Evolutionary conservation across 2,797 vertebrate species (phyloP), one percentile per base, ranked within the genome.

Genomic region (Hydrolagus colliei): DNA sequence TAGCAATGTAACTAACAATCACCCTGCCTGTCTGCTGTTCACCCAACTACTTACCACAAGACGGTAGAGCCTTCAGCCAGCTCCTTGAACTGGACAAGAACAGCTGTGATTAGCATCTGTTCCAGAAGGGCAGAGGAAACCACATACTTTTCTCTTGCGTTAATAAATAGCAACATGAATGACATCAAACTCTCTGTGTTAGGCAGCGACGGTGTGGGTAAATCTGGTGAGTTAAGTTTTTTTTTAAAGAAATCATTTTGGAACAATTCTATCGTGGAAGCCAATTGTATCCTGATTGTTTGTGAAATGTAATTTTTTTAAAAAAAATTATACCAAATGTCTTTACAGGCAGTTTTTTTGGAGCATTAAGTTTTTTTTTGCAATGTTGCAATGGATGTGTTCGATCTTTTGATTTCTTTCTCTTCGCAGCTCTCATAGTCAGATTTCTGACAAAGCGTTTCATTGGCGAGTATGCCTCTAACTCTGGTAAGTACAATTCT

Each of bases 381-480:
- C 9, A 9, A 1, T 12, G 78, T 14, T 63, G 32, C 8, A 14
- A 16, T 27, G 82, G 1, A 11, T 18, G 6, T 22, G 72, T 13
- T 65, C 71, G 62, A 73, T 72, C 2, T 10, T 12, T 59, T 0
- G 1, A 85, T 18, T 86, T 35, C 61, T 90, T 87, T 12, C 87
- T 61, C 86, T 61, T 88, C 86, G 86, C 91, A 97, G 95, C 96
- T 20, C 94, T 96, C 74, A 93, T 93, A 0, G 96, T 96, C 86
- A 92, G 96, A 1, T 97, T 96, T 89, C 93, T 97, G 71, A 97
- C 96, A 0, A 89, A 93, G 86, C 86, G 96, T 0, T 97, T 96
- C 88, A 96, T 97, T 88, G 96, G 96, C 0, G 96, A 97, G 88
- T 97, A 97, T 86, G 94, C 95, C 1, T 96, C 96, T 14, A 92